Conservation (phyloP, 1,140 invertebrate genomes). For the Drosophila erecta region DNA sequence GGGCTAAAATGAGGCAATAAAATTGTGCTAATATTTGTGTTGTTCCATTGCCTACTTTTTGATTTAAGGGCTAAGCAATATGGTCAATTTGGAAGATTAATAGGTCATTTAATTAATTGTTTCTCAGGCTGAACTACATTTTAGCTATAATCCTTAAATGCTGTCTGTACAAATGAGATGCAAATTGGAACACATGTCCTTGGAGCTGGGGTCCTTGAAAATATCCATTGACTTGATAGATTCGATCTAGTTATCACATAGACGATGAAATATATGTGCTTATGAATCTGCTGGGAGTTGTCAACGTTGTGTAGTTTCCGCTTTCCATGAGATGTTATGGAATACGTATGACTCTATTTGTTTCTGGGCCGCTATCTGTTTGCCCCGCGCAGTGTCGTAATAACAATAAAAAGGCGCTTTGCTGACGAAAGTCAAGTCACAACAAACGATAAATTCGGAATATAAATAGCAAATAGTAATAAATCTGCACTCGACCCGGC, state of each 20-base stretch:
- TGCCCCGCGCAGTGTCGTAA: constrained; percentile 25
- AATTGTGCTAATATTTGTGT: background rate
- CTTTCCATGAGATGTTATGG: constrained; percentile 26
- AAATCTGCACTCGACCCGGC: constrained; percentile 9
- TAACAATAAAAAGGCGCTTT: constrained; percentile 13
- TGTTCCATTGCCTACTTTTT: background rate
- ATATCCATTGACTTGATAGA: too few relatives aligned
- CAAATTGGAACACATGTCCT: too few relatives aligned
- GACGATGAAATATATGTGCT: constrained; percentile 18
- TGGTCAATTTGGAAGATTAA: background rate
- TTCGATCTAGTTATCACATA: constrained; percentile 11
- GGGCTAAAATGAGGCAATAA: background rate
- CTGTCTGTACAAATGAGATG: too few relatives aligned
- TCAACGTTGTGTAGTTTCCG: constrained; percentile 16
- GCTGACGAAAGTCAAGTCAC: constrained; percentile 14
- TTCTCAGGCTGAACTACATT: too few relatives aligned
- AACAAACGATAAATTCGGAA: constrained; percentile 36
- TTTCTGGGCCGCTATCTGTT: constrained; percentile 19
- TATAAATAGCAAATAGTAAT: constrained; percentile 33
- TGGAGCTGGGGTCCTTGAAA: background rate
- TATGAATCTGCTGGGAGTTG: constrained; percentile 1
- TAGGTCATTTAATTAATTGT: background rate
- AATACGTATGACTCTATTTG: constrained; percentile 35
- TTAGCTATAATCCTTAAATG: too few relatives aligned
- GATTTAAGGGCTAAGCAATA: background rate